Evolutionary conservation across 2,113 vertebrate species (phyloP), one percentile per base, ranked within the genome.

Genomic region (Perognathus longimembris): DNA sequence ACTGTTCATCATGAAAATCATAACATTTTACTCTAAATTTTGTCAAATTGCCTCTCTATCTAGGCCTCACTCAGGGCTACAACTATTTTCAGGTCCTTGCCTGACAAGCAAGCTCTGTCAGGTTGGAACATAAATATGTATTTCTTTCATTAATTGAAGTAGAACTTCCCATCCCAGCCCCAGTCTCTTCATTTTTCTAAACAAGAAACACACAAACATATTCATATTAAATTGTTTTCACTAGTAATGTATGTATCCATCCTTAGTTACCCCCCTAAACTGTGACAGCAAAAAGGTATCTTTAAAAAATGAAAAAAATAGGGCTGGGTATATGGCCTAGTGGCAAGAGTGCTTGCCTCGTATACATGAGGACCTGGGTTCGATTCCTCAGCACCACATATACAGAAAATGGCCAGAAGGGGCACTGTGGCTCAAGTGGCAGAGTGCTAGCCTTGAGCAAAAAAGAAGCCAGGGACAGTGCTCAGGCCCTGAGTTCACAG

Each of bases 231-330:
- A 77, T n/a, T 75, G 76, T 77, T 83, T 85, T 92, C 34, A 85
- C 42, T n/a, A 83, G 30, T 90, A 70, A 94, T 66, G 66, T 70
- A 94, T 66, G 66, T 8, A 66, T 87, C 63, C 36, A 92, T 85
- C 64, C 88, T 93, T 90, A 94, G 40, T 90, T 93, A 85, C 69
- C 8, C 86, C 34, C 57, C 87, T 91, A 93, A 95, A 66, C 79
- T 87, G 50, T 82, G 38, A 93, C 85, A 96, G 82, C 85, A 95
- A 94, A 85, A 93, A 61, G 1, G 17, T 61, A 75, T 71, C 42
- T 78, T 85, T 24, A 80, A 92, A 85, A 91, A 93, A 75, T 75
- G 70, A 79, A 54, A 54, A 54, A 54, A 54, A 3, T 54, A n/a
- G n/a, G n/a, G n/a, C n/a, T n/a, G n/a, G n/a, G n/a, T n/a, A n/a